Percentiles rank a stretch among this genome's conserved stretches.
These are phyloP conservation scores for Helicorthomorpha holstii DNA, from an alignment of 1,140 invertebrate genomes.

Conservation along the genomic window DNA sequence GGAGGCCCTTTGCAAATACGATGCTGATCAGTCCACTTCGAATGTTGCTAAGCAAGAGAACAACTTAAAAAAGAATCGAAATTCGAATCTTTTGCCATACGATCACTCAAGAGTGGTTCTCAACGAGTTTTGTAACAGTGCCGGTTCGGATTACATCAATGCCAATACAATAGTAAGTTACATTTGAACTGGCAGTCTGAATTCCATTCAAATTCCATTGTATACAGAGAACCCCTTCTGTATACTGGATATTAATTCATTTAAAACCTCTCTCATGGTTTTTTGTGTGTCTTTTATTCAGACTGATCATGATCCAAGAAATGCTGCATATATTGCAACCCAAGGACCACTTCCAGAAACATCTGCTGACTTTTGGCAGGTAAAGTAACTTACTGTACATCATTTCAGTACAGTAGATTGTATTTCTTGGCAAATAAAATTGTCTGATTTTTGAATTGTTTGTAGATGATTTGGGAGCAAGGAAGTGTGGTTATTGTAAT, in stretches of 20 bases:
- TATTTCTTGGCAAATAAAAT: too few relatives aligned
- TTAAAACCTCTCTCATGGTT: too few relatives aligned
- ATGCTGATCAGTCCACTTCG: constrained; percentile 71
- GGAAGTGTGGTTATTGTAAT: constrained; percentile 95
- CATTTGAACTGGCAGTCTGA: too few relatives aligned
- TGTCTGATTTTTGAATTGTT: too few relatives aligned
- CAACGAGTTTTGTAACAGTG: constrained; percentile 64
- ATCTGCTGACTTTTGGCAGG: constrained; percentile 71
- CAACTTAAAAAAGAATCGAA: constrained; percentile 70
- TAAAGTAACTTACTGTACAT: too few relatives aligned
- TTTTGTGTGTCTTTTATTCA: too few relatives aligned
- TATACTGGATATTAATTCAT: too few relatives aligned
- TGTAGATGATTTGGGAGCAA: constrained; percentile 96
- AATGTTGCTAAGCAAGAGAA: constrained; percentile 41
- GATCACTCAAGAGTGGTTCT: constrained; percentile 80
- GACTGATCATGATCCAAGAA: constrained; percentile 95
- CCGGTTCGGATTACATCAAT: constrained; percentile 81
- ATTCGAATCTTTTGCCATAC: constrained; percentile 66
- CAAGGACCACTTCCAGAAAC: constrained; percentile 80
- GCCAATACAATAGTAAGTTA: constrained; percentile 86
- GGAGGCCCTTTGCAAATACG: constrained; percentile 81
- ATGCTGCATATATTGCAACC: constrained; percentile 90
- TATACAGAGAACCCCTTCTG: too few relatives aligned
- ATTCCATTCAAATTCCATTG: too few relatives aligned
- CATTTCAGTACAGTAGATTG: too few relatives aligned